These are phyloP conservation scores for Pogonocichla stellata DNA, from an alignment of 2,113 vertebrate species.

Conservation along the genomic window DNA sequence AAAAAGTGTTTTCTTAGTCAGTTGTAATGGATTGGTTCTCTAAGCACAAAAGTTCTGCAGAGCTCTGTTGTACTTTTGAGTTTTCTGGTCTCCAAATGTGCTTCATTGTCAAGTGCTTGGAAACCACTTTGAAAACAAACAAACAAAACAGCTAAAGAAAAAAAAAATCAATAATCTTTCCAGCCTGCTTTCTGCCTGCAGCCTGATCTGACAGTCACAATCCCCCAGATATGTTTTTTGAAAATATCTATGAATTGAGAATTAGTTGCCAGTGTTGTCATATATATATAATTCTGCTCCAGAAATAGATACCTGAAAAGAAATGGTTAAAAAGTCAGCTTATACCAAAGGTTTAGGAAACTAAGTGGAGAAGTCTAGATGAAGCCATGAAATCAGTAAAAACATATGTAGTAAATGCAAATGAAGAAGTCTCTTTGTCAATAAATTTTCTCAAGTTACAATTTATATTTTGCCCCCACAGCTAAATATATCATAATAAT, in stretches of 20 bases:
- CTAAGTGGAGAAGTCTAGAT: background rate
- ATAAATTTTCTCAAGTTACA: background rate
- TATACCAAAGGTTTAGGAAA: background rate
- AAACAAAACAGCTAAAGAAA: background rate
- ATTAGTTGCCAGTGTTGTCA: background rate
- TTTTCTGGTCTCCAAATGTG: background rate
- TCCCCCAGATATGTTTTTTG: background rate
- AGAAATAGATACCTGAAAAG: background rate
- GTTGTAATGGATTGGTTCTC: background rate
- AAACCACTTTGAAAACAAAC: conserved; percentile 46
- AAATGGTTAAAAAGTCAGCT: background rate
- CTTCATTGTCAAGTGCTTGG: conserved; percentile 28
- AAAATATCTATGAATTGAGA: background rate
- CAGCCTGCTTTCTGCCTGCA: background rate
- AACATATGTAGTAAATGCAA: background rate
- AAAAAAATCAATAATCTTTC: background rate
- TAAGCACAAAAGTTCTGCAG: background rate
- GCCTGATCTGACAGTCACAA: background rate
- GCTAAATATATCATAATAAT: background rate
- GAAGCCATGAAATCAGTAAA: background rate
- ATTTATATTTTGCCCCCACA: background rate
- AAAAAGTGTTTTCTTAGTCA: background rate
- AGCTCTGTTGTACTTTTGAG: background rate
- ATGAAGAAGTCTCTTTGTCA: background rate
- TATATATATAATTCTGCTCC: background rate